Base-by-base conservation (phyloP, 2,888 invertebrate genomes). In the Heliconius ethilla region DNA sequence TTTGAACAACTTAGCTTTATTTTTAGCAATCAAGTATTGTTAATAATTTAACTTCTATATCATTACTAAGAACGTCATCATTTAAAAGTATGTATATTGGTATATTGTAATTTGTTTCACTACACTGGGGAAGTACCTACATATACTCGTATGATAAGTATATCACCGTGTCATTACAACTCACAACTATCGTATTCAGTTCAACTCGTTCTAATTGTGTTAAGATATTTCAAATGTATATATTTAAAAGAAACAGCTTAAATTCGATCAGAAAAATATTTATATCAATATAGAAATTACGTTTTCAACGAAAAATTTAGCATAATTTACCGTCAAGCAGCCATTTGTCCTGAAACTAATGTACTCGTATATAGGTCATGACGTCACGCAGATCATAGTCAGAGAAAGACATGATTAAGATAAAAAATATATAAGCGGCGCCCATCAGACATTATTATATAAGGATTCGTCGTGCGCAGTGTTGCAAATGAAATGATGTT, bases 361-460 rank as follows among this genome's bases (percentile, higher is more conserved):
- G 63, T 27, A 33, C 7, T 33, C 9, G 33, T 33, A 63, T 45
- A n/a, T 70, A 70, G 51, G 70, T n/a, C 55, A 55, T 55, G 70
- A 90, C 89, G 89, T 89, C 87, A 85, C 87, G 86, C 89, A 89
- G 89, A 91, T 89, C 89, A 89, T 88, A 82, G 83, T 81, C 77
- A 70, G 59, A 70, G 81, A 77, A 80, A 59, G 81, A 82, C 84
- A 91, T 92, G 87, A 91, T 92, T 84, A 90, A 87, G 80, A 86
- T 90, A 90, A 89, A 89, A 89, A 89, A 91, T 22, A 92, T 91
- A 91, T 91, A 90, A 90, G 88, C 88, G 91, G 90, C 87, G 89
- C 86, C 89, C 86, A 87, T 87, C 88, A 86, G 88, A 87, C 88
- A 86, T 86, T 87, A 87, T 86, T 87, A 86, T 89, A 87, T 88